Conservation (phyloP, 2,888 invertebrate species). For the Aleiodes testaceus region DNA sequence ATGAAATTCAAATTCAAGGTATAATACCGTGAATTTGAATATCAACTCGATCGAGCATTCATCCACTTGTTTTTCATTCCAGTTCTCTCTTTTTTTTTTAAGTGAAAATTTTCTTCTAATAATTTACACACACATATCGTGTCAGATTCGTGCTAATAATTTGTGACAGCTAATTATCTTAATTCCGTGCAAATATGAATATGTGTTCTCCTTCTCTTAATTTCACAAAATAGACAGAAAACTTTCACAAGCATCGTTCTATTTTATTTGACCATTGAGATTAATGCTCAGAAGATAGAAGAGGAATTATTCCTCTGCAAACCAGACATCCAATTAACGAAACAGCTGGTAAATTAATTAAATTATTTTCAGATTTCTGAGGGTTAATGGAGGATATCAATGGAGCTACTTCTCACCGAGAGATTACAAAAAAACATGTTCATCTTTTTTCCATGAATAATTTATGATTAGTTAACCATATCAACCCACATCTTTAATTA, state of each 20-base stretch:
- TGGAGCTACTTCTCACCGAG: slow-evolving; percentile 7
- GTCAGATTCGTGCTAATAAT: slow-evolving; percentile 8
- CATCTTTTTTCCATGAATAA: slow-evolving; percentile 29
- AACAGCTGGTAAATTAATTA: slow-evolving; percentile 17
- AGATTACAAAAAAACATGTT: slow-evolving; percentile 14
- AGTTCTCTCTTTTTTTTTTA: not conserved
- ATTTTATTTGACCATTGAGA: slow-evolving; percentile 1
- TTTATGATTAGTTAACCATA: slow-evolving; percentile 37
- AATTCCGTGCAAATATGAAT: slow-evolving; percentile 1
- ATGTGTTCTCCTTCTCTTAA: not conserved
- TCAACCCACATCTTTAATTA: slow-evolving; percentile 50
- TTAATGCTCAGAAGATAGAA: not conserved
- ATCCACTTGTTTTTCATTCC: not conserved
- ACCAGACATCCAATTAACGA: slow-evolving; percentile 15
- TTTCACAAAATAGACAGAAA: slow-evolving; percentile 5
- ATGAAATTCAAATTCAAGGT: too few relatives aligned
- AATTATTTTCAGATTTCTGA: not conserved
- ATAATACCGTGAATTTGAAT: too few relatives aligned
- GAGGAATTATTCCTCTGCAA: not conserved
- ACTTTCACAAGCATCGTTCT: not conserved
- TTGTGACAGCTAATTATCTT: slow-evolving; percentile 6
- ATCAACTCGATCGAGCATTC: too few relatives aligned
- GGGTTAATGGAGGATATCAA: slow-evolving; percentile 35
- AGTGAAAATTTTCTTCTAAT: not conserved
- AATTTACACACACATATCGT: not conserved